Evolutionary conservation across 2,888 invertebrate species (phyloP), one percentile per base, ranked within the genome.

Genomic region (Tiliacea citrago): DNA sequence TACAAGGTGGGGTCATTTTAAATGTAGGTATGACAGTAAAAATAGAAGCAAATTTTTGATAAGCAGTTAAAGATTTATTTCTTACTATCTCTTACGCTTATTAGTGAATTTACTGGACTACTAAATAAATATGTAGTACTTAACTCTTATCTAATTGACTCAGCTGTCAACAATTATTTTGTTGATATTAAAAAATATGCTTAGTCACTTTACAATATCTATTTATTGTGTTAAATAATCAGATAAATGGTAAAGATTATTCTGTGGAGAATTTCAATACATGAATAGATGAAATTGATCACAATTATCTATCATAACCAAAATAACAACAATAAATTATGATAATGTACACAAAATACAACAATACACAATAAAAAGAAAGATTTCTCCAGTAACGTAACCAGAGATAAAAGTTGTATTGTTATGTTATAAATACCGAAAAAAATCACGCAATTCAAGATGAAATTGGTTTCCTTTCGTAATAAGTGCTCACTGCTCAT

Each of bases 381-480:
- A 62, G 1, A 21, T 70, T 62, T 73, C 53, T 10, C 57, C 29
- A 21, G 24, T 45, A 29, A 47, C 35, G 10, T 51, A 51, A 61
- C 12, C 35, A 24, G 8, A 65, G 1, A 55, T 55, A 53, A 47
- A 42, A 45, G 21, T 45, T 57, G 53, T 63, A 55, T 77, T 78
- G 51, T 70, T 66, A 53, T 29, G 39, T 70, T 57, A 63, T n/a
- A 63, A 51, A 63, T 35, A 58, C 47, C 51, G 4, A 13, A 66
- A 68, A 63, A 58, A 53, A 39, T 66, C 21, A 78, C 55, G 29
- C 63, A 74, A 58, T 35, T 60, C 35, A 63, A 68, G 12, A 68
- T 65, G 53, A 83, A 71, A 58, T 70, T 58, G 58, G 58, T 24
- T 83, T 72, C 21, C 55, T 79, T 63, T 67, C 62, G 66, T 49